Percentiles rank a stretch among this genome's conserved stretches.
Evolutionary conservation across 2,888 invertebrate genomes (phyloP).

Genomic region (Caenorhabditis sp.): DNA sequence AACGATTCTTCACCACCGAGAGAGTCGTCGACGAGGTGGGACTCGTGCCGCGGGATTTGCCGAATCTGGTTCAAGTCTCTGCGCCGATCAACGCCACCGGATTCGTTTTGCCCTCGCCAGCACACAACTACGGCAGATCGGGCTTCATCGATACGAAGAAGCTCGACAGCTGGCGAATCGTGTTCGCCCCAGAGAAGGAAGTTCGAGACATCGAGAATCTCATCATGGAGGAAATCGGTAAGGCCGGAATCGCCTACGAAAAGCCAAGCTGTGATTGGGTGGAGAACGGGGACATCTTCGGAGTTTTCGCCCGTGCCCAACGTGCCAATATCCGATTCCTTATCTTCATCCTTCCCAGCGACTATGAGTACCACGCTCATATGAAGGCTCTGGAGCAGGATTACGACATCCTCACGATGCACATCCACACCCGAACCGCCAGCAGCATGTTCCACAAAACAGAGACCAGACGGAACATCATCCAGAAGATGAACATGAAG

Average conservation of each 20-base stretch:
- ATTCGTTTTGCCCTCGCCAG: neutral
- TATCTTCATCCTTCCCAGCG: neutral
- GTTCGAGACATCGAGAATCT: neutral
- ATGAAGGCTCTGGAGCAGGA: slow-evolving; percentile 44
- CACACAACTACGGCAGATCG: too few relatives aligned
- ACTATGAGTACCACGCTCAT: neutral
- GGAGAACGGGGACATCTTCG: neutral
- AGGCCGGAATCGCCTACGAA: neutral
- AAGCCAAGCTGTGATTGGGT: neutral
- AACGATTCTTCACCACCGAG: neutral
- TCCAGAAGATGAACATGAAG: slow-evolving; percentile 41
- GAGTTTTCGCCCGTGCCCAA: neutral
- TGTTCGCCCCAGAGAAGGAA: neutral
- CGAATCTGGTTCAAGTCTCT: neutral
- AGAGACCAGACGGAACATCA: slow-evolving; percentile 10
- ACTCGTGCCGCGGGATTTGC: neutral
- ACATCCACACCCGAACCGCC: slow-evolving; percentile 15
- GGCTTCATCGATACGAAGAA: too few relatives aligned
- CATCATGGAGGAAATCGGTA: neutral
- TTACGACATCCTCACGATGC: slow-evolving; percentile 38
- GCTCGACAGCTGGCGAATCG: neutral
- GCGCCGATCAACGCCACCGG: neutral
- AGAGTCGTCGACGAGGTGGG: neutral
- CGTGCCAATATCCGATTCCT: neutral
- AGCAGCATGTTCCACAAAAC: neutral